A percentile compares a stretch with the other conserved stretches of the same genome.
Conservation (phyloP, 2,797 vertebrate species). For the Platalea minor region DNA sequence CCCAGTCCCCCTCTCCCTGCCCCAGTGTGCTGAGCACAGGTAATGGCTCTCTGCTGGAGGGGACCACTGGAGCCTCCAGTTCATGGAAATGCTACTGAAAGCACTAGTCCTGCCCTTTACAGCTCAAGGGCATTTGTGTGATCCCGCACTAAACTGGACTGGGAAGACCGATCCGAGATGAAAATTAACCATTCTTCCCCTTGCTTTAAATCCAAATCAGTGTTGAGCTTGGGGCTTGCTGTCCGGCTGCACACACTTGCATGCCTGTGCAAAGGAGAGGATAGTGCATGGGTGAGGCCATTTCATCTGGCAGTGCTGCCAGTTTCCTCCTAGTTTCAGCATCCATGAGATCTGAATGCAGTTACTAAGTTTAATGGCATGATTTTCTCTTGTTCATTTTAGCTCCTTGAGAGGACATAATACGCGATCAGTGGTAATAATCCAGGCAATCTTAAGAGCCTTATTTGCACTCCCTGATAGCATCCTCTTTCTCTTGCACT, state of each 20-base stretch:
- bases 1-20: accelerated
- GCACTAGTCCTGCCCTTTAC: background rate
- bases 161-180: background rate
- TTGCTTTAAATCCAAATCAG: background rate
- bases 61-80: background rate
- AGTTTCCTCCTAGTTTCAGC: background rate
- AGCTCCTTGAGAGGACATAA: background rate
- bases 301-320: background rate
- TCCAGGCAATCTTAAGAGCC: background rate
- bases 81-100: background rate
- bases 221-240: background rate
- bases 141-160: background rate
- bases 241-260: too few relatives aligned
- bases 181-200: background rate
- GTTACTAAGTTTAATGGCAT: background rate
- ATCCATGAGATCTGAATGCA: background rate
- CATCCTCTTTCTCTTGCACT: background rate
- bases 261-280: background rate
- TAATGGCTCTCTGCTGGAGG: background rate
- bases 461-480: background rate
- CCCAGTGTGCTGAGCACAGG: accelerated
- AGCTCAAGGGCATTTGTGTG: background rate
- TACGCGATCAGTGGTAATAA: background rate
- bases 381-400: background rate
- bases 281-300: accelerated